Conservation (phyloP, 1,140 invertebrate genomes). For the Drosophila insularis region DNA sequence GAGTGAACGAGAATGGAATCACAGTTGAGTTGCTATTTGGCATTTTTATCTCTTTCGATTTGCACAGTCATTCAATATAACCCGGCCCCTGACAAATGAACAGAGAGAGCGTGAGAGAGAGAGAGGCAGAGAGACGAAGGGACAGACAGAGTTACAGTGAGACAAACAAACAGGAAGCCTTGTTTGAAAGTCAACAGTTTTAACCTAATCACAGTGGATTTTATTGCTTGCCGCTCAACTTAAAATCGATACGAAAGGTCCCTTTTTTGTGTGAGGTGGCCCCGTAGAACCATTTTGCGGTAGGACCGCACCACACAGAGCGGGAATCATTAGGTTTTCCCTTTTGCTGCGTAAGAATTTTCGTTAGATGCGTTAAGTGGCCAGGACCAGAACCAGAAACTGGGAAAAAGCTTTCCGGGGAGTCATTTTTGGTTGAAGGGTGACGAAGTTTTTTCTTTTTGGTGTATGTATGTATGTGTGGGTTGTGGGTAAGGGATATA, state of each 20-base stretch:
- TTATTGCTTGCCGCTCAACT: conserved; percentile 70
- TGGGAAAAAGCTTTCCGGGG: conserved; percentile 13
- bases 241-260: conserved; percentile 64
- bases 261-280: conserved; percentile 14
- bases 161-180: conserved; percentile 52
- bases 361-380: conserved; percentile 70
- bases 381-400: conserved; percentile 17
- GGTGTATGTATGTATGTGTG: not conserved
- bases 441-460: not conserved
- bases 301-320: conserved; percentile 38
- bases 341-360: conserved; percentile 74
- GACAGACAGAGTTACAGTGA: conserved; percentile 11
- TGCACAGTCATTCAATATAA: conserved; percentile 69
- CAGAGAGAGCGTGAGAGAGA: conserved; percentile 4
- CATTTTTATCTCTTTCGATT: conserved; percentile 78
- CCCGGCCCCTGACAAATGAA: conserved; percentile 36
- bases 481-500: not conserved
- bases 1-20: conserved; percentile 31
- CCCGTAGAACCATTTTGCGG: conserved; percentile 53
- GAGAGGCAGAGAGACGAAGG: not conserved
- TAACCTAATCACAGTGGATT: conserved; percentile 79
- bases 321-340: conserved; percentile 64
- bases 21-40: conserved; percentile 56
- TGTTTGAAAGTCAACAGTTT: conserved; percentile 78
- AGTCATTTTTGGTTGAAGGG: conserved; percentile 18